phyloP scores from a whole-genome alignment of 2,113 vertebrate species.

The Phainopepla nitens region DNA sequence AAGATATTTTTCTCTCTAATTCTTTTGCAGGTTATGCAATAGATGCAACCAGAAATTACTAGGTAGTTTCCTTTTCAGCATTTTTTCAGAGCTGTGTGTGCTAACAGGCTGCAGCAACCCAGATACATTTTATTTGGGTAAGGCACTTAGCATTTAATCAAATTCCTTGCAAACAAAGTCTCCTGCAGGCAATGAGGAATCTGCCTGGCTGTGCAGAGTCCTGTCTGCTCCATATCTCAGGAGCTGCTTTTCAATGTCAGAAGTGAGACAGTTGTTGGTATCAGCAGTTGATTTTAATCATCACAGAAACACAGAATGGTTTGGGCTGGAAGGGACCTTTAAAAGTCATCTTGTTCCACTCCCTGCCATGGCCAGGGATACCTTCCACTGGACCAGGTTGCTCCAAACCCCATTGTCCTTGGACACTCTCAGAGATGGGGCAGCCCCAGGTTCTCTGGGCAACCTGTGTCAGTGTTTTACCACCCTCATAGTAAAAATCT shows the following conservation, averaged over 20 bases:
- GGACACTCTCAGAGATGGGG: not conserved
- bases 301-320: not conserved
- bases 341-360: not conserved
- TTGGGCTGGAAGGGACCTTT: not conserved
- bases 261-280: not conserved
- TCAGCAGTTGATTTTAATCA: not conserved
- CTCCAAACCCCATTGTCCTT: not conserved
- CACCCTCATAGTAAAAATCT: not conserved
- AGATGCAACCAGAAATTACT: not conserved
- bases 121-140: not conserved
- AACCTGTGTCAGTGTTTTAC: not conserved
- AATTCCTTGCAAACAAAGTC: not conserved
- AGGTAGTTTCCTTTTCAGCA: not conserved
- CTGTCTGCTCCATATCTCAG: not conserved
- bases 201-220: not conserved
- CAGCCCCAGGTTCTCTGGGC: not conserved
- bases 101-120: not conserved
- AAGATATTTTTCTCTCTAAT: not conserved
- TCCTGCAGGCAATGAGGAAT: not conserved
- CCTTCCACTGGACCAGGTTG: not conserved
- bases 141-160: not conserved
- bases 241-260: not conserved
- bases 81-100: not conserved
- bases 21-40: not conserved
- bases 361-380: not conserved